These are phyloP conservation scores for Micoletzkya japonica DNA, from an alignment of 2,888 invertebrate species.

Conservation along the genomic window DNA sequence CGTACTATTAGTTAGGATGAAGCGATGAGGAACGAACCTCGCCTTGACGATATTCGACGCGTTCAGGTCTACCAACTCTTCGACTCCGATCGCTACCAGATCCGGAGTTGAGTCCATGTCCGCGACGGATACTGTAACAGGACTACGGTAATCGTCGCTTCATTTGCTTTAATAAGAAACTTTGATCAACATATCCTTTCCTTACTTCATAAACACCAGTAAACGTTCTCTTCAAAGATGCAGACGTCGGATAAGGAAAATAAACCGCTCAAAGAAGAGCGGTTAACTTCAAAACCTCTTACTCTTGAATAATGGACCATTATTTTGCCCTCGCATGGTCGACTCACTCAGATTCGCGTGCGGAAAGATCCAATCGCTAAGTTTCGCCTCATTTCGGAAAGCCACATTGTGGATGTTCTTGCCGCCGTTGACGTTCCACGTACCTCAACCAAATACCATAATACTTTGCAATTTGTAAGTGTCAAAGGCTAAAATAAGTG, in stretches of 20 bases:
- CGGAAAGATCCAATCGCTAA: conserved; percentile 67
- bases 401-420: conserved; percentile 96
- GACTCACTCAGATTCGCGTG: conserved; percentile 18
- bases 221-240: no score
- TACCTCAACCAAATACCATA: conserved; percentile 79
- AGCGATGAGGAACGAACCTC: conserved; percentile 67
- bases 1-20: background rate
- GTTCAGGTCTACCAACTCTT: conserved; percentile 98
- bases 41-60: conserved; percentile 97
- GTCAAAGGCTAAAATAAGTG: no score
- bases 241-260: no score
- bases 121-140: conserved; percentile 10
- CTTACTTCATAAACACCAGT: no score
- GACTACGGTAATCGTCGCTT: no score
- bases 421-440: conserved; percentile 99
- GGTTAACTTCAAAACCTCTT: no score
- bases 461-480: background rate
- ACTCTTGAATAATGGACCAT: no score
- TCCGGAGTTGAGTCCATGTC: conserved; percentile 71
- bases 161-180: no score
- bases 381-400: conserved; percentile 65
- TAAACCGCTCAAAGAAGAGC: no score
- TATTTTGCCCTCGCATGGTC: no score
- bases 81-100: conserved; percentile 95
- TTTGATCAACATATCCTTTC: no score